Conservation (phyloP, 2,113 vertebrate genomes). For the Bostrychus sinensis region DNA sequence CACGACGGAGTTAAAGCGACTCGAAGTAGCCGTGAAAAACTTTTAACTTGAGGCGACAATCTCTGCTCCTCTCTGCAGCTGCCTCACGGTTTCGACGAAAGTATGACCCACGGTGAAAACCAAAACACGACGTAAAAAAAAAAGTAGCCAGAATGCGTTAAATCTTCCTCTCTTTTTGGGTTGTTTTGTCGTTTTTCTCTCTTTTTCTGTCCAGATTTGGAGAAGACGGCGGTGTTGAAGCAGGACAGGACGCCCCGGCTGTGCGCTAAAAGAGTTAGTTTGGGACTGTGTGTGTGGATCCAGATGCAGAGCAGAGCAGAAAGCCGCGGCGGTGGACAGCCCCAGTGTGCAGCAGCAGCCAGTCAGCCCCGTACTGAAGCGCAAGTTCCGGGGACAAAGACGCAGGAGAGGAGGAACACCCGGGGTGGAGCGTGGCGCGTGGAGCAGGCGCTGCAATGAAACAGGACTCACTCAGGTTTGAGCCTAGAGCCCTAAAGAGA, state of each 20-base stretch:
- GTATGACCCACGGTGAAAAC: constrained; percentile 21
- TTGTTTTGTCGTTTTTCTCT: background rate
- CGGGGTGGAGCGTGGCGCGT: constrained; percentile 76
- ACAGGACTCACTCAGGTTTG: background rate
- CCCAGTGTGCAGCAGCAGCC: too few relatives aligned
- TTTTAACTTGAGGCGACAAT: constrained; percentile 36
- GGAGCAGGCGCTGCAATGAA: constrained; percentile 54
- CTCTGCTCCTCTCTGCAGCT: constrained; percentile 17
- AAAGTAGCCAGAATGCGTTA: constrained; percentile 7
- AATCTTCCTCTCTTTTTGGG: constrained; percentile 1
- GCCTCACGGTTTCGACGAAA: constrained; percentile 39
- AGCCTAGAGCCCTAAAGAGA: constrained; percentile 26
- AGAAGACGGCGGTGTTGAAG: constrained; percentile 50
- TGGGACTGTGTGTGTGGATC: constrained; percentile 42
- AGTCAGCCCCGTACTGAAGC: constrained; percentile 60
- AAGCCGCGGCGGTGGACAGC: constrained; percentile 51
- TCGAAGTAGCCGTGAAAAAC: constrained; percentile 16
- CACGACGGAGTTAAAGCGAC: background rate
- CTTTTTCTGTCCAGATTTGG: constrained; percentile 37
- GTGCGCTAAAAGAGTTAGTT: constrained; percentile 23
- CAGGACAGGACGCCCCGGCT: constrained; percentile 50
- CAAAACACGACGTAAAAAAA: background rate
- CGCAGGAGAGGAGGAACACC: constrained; percentile 71
- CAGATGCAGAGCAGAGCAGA: constrained; percentile 72
- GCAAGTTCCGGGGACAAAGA: constrained; percentile 81